These are phyloP conservation scores for Karalla daura DNA, from an alignment of 2,797 vertebrate species.

Conservation along the genomic window DNA sequence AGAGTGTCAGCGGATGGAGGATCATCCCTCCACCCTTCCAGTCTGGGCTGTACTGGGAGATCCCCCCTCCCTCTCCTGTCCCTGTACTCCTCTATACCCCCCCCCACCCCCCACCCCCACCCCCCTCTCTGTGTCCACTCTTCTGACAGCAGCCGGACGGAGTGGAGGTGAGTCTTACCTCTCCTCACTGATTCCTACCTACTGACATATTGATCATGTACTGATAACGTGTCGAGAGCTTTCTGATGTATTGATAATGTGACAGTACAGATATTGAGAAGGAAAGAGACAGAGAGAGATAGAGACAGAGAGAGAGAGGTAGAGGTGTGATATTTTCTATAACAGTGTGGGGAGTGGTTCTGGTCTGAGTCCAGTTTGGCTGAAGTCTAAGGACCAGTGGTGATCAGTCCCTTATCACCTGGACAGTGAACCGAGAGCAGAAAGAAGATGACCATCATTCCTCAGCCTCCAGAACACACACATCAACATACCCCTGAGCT, in stretches of 20 bases:
- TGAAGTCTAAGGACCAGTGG: too few relatives aligned
- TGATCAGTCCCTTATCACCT: too few relatives aligned
- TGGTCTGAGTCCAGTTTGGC: too few relatives aligned
- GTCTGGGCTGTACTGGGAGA: conserved; percentile 23
- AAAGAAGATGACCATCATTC: too few relatives aligned
- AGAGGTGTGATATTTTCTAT: neutral
- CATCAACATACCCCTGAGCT: too few relatives aligned
- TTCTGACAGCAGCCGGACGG: conserved; percentile 13
- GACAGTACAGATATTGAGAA: neutral
- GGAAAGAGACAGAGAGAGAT: neutral
- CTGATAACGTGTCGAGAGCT: neutral
- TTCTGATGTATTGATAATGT: neutral
- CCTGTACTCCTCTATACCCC: neutral
- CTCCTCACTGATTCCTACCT: neutral
- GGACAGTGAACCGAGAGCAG: too few relatives aligned
- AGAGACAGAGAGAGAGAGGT: neutral
- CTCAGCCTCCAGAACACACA: too few relatives aligned
- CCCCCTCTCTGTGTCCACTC: neutral
- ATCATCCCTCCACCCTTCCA: neutral
- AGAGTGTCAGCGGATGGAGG: conserved; percentile 8
- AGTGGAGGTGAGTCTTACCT: conserved; percentile 52
- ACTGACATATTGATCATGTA: neutral
- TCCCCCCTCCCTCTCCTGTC: neutral
- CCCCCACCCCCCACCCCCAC: neutral
- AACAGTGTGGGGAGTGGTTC: neutral